Percentiles rank a stretch among this genome's conserved stretches.
Conservation (phyloP, 2,797 vertebrate species). For the Silurus aristotelis region DNA sequence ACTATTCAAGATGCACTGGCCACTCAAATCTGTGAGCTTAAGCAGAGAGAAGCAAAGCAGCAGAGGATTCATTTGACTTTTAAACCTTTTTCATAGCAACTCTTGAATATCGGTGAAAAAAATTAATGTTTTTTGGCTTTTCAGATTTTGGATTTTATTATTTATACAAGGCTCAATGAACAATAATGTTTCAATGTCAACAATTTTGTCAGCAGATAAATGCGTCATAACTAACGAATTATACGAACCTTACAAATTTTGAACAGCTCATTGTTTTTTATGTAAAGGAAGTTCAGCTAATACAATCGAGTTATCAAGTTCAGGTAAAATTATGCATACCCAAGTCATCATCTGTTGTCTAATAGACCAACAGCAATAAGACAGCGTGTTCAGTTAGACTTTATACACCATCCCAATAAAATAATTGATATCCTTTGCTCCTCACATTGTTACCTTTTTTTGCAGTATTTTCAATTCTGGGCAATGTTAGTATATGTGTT, state of each 20-base stretch:
- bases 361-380: slow-evolving; percentile 34
- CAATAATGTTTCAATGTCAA: not conserved
- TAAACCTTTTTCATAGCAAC: too few species aligned
- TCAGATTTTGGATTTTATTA: not conserved
- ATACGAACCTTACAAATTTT: not conserved
- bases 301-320: not conserved
- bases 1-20: not conserved
- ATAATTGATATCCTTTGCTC: not conserved
- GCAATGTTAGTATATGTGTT: slow-evolving; percentile 80
- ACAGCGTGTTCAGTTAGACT: slow-evolving; percentile 58
- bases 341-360: not conserved
- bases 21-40: not conserved
- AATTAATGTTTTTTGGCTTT: too few species aligned
- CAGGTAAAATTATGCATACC: not conserved
- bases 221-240: not conserved
- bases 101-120: not conserved
- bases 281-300: not conserved
- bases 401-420: slow-evolving; percentile 55
- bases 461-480: slow-evolving; percentile 88
- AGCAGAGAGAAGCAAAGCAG: not conserved
- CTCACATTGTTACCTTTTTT: slow-evolving; percentile 20
- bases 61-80: not conserved
- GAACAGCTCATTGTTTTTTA: not conserved
- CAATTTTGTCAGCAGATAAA: not conserved
- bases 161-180: not conserved